These are phyloP conservation scores for Drosophila setosimentum DNA, from an alignment of 2,888 invertebrate genomes.

Conservation along the genomic window DNA sequence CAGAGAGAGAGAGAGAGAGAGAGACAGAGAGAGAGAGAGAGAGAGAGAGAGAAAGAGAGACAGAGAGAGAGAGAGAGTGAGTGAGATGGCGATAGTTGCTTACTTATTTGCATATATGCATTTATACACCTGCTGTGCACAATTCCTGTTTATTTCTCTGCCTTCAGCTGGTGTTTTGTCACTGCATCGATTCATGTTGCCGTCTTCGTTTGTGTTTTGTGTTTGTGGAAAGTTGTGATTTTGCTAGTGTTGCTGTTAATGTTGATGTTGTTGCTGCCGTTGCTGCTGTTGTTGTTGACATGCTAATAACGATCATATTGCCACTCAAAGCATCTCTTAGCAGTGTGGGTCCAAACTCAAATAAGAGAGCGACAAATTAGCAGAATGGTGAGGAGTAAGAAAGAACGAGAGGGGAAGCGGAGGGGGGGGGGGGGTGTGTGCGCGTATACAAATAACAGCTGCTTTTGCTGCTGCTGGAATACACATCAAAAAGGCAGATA, in stretches of 20 bases:
- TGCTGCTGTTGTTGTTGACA: slow-evolving; percentile 64
- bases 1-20: background rate
- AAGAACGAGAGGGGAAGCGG: background rate
- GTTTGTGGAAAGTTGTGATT: slow-evolving; percentile 75
- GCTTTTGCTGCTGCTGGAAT: slow-evolving; percentile 45
- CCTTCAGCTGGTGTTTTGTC: slow-evolving; percentile 22
- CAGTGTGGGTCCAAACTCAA: slow-evolving; percentile 56
- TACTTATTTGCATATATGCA: slow-evolving; percentile 65
- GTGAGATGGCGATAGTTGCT: slow-evolving; percentile 1
- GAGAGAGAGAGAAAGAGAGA: background rate
- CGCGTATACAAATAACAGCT: slow-evolving; percentile 28
- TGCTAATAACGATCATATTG: slow-evolving; percentile 77
- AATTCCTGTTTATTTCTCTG: slow-evolving; percentile 5
- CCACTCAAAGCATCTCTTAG: slow-evolving; percentile 65
- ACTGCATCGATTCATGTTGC: slow-evolving; percentile 63
- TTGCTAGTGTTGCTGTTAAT: slow-evolving; percentile 32
- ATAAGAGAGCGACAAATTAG: slow-evolving; percentile 69
- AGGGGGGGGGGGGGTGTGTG: no score
- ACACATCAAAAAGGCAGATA: slow-evolving; percentile 56
- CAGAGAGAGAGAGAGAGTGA: background rate
- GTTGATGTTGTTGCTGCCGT: slow-evolving; percentile 51
- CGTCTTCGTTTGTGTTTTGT: slow-evolving; percentile 42
- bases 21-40: background rate
- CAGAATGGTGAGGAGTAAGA: slow-evolving; percentile 30
- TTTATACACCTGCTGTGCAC: slow-evolving; percentile 53